Evolutionary conservation across 1,140 invertebrate genomes (phyloP), one percentile per base, ranked within the genome.

Genomic region (Thaumatotibia leucotreta): DNA sequence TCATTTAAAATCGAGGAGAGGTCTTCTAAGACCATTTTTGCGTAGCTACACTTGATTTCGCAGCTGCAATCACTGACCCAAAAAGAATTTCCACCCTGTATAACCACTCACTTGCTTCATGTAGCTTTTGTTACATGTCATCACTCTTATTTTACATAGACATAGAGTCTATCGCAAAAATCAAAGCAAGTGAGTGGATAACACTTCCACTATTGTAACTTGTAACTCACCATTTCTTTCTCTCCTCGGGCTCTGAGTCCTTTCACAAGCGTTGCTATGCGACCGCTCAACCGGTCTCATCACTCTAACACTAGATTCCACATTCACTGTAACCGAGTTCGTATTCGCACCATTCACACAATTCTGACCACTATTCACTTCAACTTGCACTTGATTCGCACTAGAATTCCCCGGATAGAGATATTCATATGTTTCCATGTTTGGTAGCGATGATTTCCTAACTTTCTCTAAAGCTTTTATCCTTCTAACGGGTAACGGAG

Each of bases 401-500:
- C 22, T 50, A 20, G 45, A 77, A 74, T 76, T 65, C 67, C 73
- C 77, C 0, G 82, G 77, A 66, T 79, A 90, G 23, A 88, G 54
- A 66, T 78, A 88, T 65, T 90, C 88, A 14, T 90, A 90, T 1
- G 79, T 73, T 0, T 86, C 84, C 54, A 90, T 66, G 74, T 90
- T 90, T 0, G 88, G 88, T 17, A 90, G 27, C 1, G 88, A 90
- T 0, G 84, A 83, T 23, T 90, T 90, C 6, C 88, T 76, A 0
- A 61, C 64, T 70, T 83, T 86, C 14, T 88, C 84, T 1, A 71
- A n/a, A 14, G 63, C 78, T 63, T 79, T 79, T 0, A 85, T 22
- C 35, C 73, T 74, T 22, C 68, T 72, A 0, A 84, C 63, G 0
- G 80, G 65, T 4, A 81, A 54, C 0, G 80, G 83, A 0, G 82